Percentiles rank a stretch among this genome's conserved stretches.
Conservation (phyloP, 2,888 invertebrate species). For the Stenodera caucasica region DNA sequence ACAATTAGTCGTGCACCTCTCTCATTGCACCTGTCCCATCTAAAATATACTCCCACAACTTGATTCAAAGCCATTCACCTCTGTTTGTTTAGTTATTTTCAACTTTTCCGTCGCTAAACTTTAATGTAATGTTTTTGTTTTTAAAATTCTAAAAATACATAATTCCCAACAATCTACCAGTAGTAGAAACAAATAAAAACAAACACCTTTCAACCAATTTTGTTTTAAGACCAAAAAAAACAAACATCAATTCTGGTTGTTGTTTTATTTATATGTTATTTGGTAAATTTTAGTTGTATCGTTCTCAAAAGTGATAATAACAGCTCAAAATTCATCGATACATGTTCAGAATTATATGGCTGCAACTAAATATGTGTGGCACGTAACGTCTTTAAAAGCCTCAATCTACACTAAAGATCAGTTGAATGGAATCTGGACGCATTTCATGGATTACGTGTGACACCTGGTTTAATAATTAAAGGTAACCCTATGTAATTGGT, state of each 20-base stretch:
- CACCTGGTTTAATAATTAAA: conserved; percentile 40
- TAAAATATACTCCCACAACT: conserved; percentile 6
- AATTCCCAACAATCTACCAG: neutral
- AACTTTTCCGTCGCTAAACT: neutral
- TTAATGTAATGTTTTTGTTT: conserved; percentile 6
- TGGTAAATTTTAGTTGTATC: no score
- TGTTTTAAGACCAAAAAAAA: neutral
- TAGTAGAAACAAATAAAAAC: neutral
- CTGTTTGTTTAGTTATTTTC: conserved; percentile 7
- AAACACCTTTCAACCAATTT: neutral
- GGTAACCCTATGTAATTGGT: conserved; percentile 36
- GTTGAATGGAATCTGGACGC: conserved; percentile 2
- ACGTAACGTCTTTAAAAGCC: neutral
- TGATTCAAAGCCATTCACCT: conserved; percentile 2
- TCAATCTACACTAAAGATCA: conserved; percentile 7
- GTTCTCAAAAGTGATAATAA: neutral
- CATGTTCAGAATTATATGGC: neutral
- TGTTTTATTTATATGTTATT: no score
- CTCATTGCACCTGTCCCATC: neutral
- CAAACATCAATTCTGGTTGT: neutral
- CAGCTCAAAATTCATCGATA: neutral
- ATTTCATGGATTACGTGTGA: conserved; percentile 30
- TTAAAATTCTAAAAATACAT: conserved; percentile 2
- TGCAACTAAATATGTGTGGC: neutral
- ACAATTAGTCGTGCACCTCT: neutral